phyloP scores from a whole-genome alignment of 2,113 vertebrate species.

The Ginglymostoma cirratum region DNA sequence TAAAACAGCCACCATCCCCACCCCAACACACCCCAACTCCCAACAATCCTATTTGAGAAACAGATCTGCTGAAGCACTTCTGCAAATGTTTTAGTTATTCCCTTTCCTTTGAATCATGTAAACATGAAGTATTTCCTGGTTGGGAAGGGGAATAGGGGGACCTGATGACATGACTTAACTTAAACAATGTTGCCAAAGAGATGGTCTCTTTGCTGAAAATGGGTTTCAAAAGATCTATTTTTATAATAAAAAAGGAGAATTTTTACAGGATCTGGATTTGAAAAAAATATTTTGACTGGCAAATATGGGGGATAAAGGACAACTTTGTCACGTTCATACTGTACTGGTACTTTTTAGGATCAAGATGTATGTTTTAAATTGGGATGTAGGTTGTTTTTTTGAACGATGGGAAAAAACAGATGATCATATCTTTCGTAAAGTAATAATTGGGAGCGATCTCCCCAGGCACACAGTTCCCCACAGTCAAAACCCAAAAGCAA shows the following conservation, averaged over 20 bases:
- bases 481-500: constrained; percentile 99
- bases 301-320: constrained; percentile 92
- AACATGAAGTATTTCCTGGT: constrained; percentile 90
- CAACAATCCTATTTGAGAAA: constrained; percentile 56
- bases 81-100: constrained; percentile 78
- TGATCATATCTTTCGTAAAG: constrained; percentile 99
- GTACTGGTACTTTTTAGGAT: constrained; percentile 99
- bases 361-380: constrained; percentile 97
- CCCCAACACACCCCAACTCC: not conserved
- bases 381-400: constrained; percentile 96
- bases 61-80: constrained; percentile 77
- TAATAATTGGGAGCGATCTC: constrained; percentile 91
- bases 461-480: constrained; percentile 90
- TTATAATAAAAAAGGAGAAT: constrained; percentile 99
- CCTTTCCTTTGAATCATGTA: constrained; percentile 83
- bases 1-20: constrained; percentile 57
- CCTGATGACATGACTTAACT: constrained; percentile 97
- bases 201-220: constrained; percentile 99
- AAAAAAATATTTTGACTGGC: constrained; percentile 99
- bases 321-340: constrained; percentile 99
- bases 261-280: constrained; percentile 99
- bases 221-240: constrained; percentile 99
- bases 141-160: constrained; percentile 81
- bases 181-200: constrained; percentile 99
- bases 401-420: constrained; percentile 96